Evolutionary conservation across 2,113 vertebrate genomes (phyloP).

Genomic region (Oryzias celebensis): DNA sequence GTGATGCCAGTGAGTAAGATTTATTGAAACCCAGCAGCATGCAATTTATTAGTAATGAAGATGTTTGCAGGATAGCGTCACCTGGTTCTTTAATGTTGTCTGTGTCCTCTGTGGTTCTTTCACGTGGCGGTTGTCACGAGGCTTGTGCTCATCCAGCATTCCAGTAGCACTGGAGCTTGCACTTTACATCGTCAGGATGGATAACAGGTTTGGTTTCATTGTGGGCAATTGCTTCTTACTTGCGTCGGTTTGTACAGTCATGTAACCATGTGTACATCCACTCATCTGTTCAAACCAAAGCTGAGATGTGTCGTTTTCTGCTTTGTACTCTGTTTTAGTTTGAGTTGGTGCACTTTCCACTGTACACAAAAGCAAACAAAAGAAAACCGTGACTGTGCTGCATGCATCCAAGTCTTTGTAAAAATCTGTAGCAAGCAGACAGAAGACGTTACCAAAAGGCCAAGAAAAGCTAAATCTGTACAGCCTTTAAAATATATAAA

Average conservation of each 20-base stretch:
- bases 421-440: conserved; percentile 2
- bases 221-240: conserved; percentile 31
- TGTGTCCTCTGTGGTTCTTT: conserved; percentile 5
- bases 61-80: background rate
- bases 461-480: background rate
- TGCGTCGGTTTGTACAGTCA: conserved; percentile 29
- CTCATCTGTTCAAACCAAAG: conserved; percentile 14
- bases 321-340: conserved; percentile 11
- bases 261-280: conserved; percentile 52
- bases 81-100: background rate
- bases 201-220: conserved; percentile 64
- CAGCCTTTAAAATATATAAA: too few species aligned
- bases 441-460: background rate
- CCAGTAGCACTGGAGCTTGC: conserved; percentile 20
- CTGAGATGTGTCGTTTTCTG: conserved; percentile 16
- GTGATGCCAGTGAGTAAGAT: background rate
- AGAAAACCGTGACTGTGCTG: background rate
- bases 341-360: conserved; percentile 6
- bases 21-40: background rate
- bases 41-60: background rate
- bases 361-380: background rate
- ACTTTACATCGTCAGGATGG: conserved; percentile 50
- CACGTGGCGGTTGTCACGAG: conserved; percentile 29
- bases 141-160: conserved; percentile 11
- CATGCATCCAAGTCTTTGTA: conserved; percentile 1